phyloP scores from a whole-genome alignment of 2,113 vertebrate species.

The Mellivora capensis region DNA sequence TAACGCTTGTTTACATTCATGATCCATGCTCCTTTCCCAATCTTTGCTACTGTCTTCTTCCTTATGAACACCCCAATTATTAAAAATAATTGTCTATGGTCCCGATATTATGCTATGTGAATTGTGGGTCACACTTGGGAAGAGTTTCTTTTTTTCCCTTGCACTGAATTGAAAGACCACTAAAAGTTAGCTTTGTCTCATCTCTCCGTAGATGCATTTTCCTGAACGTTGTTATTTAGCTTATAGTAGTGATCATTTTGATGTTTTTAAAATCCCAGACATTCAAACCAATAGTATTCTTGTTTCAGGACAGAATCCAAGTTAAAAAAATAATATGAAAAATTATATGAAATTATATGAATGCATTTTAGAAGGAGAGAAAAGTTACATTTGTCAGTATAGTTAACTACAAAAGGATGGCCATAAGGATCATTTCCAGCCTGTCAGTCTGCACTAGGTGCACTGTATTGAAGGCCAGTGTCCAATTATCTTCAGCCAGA shows the following conservation, averaged over 20 bases:
- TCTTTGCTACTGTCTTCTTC: background rate
- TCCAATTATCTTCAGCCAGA: slow-evolving; percentile 59
- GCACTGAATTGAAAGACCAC: background rate
- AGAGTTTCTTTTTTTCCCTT: background rate
- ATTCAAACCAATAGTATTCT: background rate
- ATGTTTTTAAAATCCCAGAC: slow-evolving; percentile 9
- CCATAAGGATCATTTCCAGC: slow-evolving; percentile 60
- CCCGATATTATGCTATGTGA: background rate
- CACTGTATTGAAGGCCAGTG: slow-evolving; percentile 26
- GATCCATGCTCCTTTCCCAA: accelerated
- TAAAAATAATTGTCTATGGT: background rate
- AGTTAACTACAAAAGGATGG: slow-evolving; percentile 33
- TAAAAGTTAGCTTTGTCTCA: background rate
- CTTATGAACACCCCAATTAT: background rate
- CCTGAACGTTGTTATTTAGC: background rate
- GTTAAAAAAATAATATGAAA: slow-evolving; percentile 51
- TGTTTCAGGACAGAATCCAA: slow-evolving; percentile 13
- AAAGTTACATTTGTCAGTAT: background rate
- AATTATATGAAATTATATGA: background rate
- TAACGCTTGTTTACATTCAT: background rate
- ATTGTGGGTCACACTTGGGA: background rate
- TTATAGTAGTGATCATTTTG: background rate
- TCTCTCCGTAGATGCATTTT: background rate
- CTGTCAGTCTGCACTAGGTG: slow-evolving; percentile 54
- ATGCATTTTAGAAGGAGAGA: background rate